Evolutionary conservation across 1,140 invertebrate genomes (phyloP), one percentile per base, ranked within the genome.

Genomic region (Drosophila ficusphila): DNA sequence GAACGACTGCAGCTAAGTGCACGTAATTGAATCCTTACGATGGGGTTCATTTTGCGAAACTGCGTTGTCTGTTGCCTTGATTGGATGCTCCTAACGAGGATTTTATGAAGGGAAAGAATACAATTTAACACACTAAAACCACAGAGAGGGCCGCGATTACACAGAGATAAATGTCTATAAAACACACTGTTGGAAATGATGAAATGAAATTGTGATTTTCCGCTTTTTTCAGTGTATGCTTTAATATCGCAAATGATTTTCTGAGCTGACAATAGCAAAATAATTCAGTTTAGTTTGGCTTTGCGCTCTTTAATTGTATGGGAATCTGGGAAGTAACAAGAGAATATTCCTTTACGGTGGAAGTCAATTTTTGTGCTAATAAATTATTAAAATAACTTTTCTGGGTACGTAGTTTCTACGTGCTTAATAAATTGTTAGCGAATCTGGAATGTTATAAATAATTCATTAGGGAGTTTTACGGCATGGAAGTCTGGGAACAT

Each of bases 1-100:
- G 81, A 88, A 85, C 73, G 79, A 51, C 67, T 85, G 72, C 81
- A 81, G 44, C 53, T 76, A 69, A 88, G 81, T 86, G 82, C 68
- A 86, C 76, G 60, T 85, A 81, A 85, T 88, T 86, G 76, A 85
- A 81, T 57, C 36, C 67, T 69, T 53, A 73, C 72, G 58, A 81
- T 77, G 12, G 41, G 44, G 64, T 39, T 38, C 39, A 67, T 23
- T 58, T 64, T 49, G 42, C 54, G 48, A 60, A 48, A 73, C 29
- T 54, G 42, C 68, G 56, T 52, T 34, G 68, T 39, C 47, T 67
- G 60, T 34, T 23, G 62, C 60, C 53, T 58, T 58, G 46, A 69
- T 69, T 69, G 52, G 62, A 58, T 51, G 34, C 38, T 27, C 39
- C 44, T 76, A 68, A 68, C 48, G 58, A 60, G 34, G n/a, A 39